Percentiles rank a stretch among this genome's conserved stretches.
These are phyloP conservation scores for Drosophila antonietae DNA, from an alignment of 2,888 invertebrate species.

Conservation along the genomic window DNA sequence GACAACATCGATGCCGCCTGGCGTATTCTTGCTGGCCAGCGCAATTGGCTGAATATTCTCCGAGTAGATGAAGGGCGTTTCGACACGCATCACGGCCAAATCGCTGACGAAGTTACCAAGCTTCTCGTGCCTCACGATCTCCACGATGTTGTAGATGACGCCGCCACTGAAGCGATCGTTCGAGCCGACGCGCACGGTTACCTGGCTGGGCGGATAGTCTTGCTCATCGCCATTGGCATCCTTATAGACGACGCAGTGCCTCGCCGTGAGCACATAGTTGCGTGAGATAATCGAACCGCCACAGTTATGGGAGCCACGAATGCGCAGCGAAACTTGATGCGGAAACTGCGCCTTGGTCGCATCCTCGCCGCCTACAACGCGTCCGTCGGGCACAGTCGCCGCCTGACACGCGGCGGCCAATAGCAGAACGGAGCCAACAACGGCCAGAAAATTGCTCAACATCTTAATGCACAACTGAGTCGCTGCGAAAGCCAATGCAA, in stretches of 20 bases:
- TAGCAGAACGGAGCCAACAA: slow-evolving; percentile 2
- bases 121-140: slow-evolving; percentile 67
- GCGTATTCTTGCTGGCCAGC: slow-evolving; percentile 63
- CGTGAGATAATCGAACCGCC: slow-evolving; percentile 61
- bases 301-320: slow-evolving; percentile 48
- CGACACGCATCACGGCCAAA: slow-evolving; percentile 68
- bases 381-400: slow-evolving; percentile 22
- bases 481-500: not conserved
- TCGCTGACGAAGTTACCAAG: slow-evolving; percentile 74
- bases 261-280: slow-evolving; percentile 58
- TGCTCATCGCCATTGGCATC: slow-evolving; percentile 1
- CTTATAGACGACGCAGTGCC: slow-evolving; percentile 51
- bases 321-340: slow-evolving; percentile 60
- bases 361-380: slow-evolving; percentile 63
- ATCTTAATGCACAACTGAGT: slow-evolving; percentile 18
- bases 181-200: slow-evolving; percentile 69
- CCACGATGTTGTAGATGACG: slow-evolving; percentile 47
- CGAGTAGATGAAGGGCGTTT: slow-evolving; percentile 63
- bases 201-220: not conserved
- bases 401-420: slow-evolving; percentile 12
- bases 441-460: not conserved
- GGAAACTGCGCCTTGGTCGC: slow-evolving; percentile 56
- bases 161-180: slow-evolving; percentile 77
- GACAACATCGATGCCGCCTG: slow-evolving; percentile 57
- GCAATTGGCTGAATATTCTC: slow-evolving; percentile 68